A percentile compares a stretch with the other conserved stretches of the same genome.
Evolutionary conservation across 1,140 invertebrate species (phyloP).

Genomic region (Protaetia brevitarsis): DNA sequence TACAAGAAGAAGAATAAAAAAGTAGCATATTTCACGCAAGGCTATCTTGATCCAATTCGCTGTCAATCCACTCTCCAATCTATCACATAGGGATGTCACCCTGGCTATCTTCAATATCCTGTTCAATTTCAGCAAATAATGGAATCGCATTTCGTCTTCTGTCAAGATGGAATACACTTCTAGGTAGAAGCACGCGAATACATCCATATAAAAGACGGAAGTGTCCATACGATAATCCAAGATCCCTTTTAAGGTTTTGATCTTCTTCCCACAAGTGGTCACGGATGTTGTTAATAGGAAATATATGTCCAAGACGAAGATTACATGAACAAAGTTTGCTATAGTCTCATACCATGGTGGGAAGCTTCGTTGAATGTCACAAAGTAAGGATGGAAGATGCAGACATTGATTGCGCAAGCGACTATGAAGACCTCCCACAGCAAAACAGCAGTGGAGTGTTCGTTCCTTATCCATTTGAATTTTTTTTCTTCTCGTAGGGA

Average conservation of each 20-base stretch:
- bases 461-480: constrained; percentile 28
- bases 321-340: constrained; percentile 21
- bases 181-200: constrained; percentile 29
- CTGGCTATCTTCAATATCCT: constrained; percentile 29
- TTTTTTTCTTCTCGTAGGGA: not conserved
- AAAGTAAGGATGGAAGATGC: constrained; percentile 26
- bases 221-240: constrained; percentile 48
- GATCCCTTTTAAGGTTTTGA: constrained; percentile 45
- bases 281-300: constrained; percentile 35
- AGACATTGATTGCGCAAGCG: constrained; percentile 1
- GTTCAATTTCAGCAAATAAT: constrained; percentile 28
- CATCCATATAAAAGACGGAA: constrained; percentile 50
- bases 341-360: constrained; percentile 19
- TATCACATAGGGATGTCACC: constrained; percentile 19
- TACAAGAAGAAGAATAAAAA: constrained; percentile 49
- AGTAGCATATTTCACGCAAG: constrained; percentile 47
- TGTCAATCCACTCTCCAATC: constrained; percentile 15
- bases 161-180: constrained; percentile 23
- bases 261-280: constrained; percentile 48
- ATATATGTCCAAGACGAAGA: constrained; percentile 27
- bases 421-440: constrained; percentile 27
- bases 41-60: not conserved
- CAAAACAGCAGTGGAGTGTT: not conserved
- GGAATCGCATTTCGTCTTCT: not conserved
- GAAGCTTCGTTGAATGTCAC: constrained; percentile 23